phyloP scores from a whole-genome alignment of 2,888 invertebrate species.

The Xylophagus ater region DNA sequence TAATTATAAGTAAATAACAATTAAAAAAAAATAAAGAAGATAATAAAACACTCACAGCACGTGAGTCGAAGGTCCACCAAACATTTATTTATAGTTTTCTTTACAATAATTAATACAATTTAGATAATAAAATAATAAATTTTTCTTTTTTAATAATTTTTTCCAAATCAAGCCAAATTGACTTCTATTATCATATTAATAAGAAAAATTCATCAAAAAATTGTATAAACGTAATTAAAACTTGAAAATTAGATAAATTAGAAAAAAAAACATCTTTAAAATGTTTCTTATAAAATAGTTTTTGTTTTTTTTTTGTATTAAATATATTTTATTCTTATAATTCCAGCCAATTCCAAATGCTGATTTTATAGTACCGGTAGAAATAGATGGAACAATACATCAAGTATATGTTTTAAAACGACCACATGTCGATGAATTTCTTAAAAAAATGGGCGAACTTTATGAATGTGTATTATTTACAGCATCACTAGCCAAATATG shows the following conservation, averaged over 20 bases:
- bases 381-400: constrained; percentile 98
- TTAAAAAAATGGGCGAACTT: constrained; percentile 93
- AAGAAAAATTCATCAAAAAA: too few relatives aligned
- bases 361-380: constrained; percentile 99
- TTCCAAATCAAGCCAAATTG: too few relatives aligned
- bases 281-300: constrained; percentile 6
- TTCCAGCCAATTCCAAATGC: constrained; percentile 97
- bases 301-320: constrained; percentile 12
- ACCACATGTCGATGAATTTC: constrained; percentile 98
- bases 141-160: not conserved
- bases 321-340: constrained; percentile 13
- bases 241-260: too few relatives aligned
- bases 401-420: constrained; percentile 98
- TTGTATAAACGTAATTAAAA: too few relatives aligned
- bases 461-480: constrained; percentile 99
- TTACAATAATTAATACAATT: not conserved
- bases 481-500: constrained; percentile 98
- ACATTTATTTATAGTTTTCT: not conserved
- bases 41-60: too few relatives aligned
- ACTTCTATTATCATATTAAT: too few relatives aligned
- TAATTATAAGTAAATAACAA: too few relatives aligned
- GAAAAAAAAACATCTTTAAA: constrained; percentile 1
- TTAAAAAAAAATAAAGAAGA: too few relatives aligned
- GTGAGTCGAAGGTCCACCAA: too few relatives aligned
- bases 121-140: not conserved